Percentiles rank a stretch among this genome's conserved stretches.
phyloP scores from a whole-genome alignment of 2,113 vertebrate genomes.

The Solenodon paradoxus region DNA sequence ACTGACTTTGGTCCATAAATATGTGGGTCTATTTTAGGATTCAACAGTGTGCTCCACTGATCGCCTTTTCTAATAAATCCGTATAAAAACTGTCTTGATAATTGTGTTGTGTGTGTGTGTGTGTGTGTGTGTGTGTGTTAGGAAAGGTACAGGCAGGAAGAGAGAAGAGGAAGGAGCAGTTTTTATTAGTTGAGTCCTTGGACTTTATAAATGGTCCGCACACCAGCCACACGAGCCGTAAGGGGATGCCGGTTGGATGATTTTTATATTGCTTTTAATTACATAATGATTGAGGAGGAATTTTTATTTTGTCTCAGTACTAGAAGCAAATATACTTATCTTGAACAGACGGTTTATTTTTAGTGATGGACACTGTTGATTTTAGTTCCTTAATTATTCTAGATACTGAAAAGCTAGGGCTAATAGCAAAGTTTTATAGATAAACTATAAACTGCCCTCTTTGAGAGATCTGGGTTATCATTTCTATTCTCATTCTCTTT shows the following conservation, averaged over 20 bases:
- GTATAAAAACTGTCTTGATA: no score
- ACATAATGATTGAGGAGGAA: background rate
- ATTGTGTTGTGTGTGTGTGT: no score
- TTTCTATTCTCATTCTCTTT: slow-evolving; percentile 2
- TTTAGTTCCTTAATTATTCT: background rate
- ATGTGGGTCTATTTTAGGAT: background rate
- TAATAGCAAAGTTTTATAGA: slow-evolving; percentile 7
- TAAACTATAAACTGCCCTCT: background rate
- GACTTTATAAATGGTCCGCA: no score
- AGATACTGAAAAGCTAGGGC: background rate
- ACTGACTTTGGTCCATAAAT: background rate
- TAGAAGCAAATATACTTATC: background rate
- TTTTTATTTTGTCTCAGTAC: background rate
- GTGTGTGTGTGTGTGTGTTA: no score
- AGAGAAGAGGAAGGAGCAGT: no score
- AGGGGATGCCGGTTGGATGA: no score
- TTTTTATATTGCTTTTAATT: background rate
- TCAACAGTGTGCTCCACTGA: background rate
- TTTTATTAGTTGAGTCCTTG: no score
- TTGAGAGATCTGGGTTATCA: background rate
- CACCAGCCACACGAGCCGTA: no score
- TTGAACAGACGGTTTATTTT: slow-evolving; percentile 8
- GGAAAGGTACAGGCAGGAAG: no score
- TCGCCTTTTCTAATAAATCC: no score
- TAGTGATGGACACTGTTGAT: background rate